Conservation (phyloP, 2,113 vertebrate genomes). For the Siphamia tubifer region DNA sequence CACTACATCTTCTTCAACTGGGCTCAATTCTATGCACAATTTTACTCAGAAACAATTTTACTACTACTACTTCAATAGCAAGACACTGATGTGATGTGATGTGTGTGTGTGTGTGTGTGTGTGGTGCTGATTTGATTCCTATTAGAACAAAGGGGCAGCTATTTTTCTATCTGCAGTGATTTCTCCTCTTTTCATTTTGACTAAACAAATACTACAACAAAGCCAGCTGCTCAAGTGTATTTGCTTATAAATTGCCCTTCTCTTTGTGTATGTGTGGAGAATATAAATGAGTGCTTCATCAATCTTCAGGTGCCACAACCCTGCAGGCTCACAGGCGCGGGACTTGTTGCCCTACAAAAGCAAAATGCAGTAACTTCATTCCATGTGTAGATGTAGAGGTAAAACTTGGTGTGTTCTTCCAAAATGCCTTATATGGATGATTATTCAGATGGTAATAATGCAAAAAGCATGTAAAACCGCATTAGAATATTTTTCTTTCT, state of each 20-base stretch:
- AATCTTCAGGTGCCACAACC: background rate
- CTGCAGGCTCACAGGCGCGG: constrained; percentile 5
- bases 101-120: no score
- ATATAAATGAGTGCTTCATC: constrained; percentile 12
- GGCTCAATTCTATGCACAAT: no score
- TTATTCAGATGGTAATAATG: no score
- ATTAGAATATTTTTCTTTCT: no score
- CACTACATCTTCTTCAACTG: background rate
- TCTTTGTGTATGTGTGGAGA: background rate
- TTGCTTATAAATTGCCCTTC: background rate
- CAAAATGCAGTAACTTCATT: background rate
- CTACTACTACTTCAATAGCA: no score
- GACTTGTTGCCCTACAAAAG: background rate
- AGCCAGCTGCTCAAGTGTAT: background rate
- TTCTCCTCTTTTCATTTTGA: background rate
- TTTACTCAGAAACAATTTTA: no score
- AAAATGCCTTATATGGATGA: background rate
- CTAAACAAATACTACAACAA: constrained; percentile 4
- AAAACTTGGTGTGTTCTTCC: background rate
- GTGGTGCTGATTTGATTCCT: background rate
- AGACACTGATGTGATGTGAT: background rate
- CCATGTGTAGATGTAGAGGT: background rate
- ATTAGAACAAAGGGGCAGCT: background rate
- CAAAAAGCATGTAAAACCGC: no score
- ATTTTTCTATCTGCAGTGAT: background rate